phyloP scores from a whole-genome alignment of 2,888 invertebrate genomes.

The Brassicogethes aeneus region DNA sequence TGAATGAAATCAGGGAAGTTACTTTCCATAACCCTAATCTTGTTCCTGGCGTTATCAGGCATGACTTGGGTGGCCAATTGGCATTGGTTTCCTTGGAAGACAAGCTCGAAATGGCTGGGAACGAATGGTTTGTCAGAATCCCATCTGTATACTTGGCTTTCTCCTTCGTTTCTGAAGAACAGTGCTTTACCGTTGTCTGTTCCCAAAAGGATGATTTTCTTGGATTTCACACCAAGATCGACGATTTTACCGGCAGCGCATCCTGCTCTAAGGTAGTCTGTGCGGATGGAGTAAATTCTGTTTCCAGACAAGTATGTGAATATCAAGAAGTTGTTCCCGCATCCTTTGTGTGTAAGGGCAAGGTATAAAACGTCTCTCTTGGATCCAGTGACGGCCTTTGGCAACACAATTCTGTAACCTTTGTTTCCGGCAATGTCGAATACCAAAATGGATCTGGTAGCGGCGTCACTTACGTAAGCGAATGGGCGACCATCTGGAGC shows the following conservation, averaged over 20 bases:
- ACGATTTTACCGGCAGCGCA: slow-evolving; percentile 43
- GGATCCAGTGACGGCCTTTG: slow-evolving; percentile 46
- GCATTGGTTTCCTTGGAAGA: slow-evolving; percentile 46
- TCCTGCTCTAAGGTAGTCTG: slow-evolving; percentile 52
- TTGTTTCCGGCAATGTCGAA: slow-evolving; percentile 53
- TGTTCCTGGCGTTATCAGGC: slow-evolving; percentile 47
- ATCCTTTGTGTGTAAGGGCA: slow-evolving; percentile 49
- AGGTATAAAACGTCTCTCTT: slow-evolving; percentile 57
- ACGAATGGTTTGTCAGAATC: slow-evolving; percentile 43
- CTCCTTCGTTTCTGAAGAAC: slow-evolving; percentile 51
- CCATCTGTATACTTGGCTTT: slow-evolving; percentile 52
- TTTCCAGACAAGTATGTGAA: slow-evolving; percentile 56
- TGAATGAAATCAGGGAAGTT: slow-evolving; percentile 57
- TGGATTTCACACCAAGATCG: slow-evolving; percentile 50
- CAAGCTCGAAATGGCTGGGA: slow-evolving; percentile 42
- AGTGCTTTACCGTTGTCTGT: slow-evolving; percentile 53
- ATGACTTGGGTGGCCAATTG: slow-evolving; percentile 51
- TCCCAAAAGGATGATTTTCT: slow-evolving; percentile 51
- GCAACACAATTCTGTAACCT: slow-evolving; percentile 56
- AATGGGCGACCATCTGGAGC: slow-evolving; percentile 51
- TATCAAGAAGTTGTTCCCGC: slow-evolving; percentile 49
- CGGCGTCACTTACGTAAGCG: slow-evolving; percentile 61
- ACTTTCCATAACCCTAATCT: slow-evolving; percentile 52
- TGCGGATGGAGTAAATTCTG: slow-evolving; percentile 54
- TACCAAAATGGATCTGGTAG: slow-evolving; percentile 57